Evolutionary conservation across 2,797 vertebrate species (phyloP).

Genomic region (Semaprochilodus insignis): DNA sequence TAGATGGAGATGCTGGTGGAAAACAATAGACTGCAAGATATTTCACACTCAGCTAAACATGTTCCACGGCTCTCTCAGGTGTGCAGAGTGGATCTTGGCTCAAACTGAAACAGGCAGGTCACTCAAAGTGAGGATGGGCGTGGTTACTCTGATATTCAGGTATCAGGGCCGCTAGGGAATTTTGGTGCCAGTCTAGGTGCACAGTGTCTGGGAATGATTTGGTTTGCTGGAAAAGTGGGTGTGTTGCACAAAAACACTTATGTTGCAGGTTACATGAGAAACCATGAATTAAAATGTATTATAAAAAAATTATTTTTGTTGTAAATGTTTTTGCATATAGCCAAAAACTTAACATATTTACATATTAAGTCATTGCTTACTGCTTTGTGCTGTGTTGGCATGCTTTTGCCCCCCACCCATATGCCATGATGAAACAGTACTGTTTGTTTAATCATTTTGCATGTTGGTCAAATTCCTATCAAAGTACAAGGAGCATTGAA

Average conservation of each 20-base stretch:
- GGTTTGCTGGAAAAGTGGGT: neutral
- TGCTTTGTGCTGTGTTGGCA: too few relatives aligned
- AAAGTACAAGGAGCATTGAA: too few relatives aligned
- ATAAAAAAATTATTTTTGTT: too few relatives aligned
- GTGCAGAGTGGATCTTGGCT: neutral
- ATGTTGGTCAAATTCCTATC: too few relatives aligned
- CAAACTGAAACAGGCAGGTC: neutral
- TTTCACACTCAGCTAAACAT: slow-evolving; percentile 53
- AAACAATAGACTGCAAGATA: slow-evolving; percentile 66
- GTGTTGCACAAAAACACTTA: neutral
- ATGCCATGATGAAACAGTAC: too few relatives aligned
- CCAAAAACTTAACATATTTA: too few relatives aligned
- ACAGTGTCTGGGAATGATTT: neutral
- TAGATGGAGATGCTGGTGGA: slow-evolving; percentile 69
- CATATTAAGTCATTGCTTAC: too few relatives aligned
- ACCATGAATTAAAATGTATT: neutral
- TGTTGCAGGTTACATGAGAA: neutral
- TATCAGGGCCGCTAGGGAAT: neutral
- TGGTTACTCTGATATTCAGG: neutral
- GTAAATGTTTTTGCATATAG: neutral
- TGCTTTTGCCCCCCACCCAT: too few relatives aligned
- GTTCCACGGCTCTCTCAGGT: slow-evolving; percentile 36
- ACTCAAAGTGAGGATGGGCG: neutral
- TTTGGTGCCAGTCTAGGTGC: neutral
- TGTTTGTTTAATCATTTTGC: too few relatives aligned